These are phyloP conservation scores for Tenthredo notha DNA, from an alignment of 2,888 invertebrate species.

Conservation along the genomic window DNA sequence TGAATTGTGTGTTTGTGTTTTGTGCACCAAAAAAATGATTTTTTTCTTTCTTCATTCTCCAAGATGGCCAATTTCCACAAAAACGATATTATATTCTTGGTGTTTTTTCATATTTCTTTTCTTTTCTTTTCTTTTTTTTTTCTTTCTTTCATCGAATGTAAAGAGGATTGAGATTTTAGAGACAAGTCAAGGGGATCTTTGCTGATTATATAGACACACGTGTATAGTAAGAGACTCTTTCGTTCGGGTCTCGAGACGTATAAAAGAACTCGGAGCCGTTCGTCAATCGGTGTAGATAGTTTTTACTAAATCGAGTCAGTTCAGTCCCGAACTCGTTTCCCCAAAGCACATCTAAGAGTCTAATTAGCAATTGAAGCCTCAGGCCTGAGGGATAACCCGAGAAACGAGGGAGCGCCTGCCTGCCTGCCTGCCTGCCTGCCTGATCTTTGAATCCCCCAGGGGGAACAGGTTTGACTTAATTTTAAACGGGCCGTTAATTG, in stretches of 20 bases:
- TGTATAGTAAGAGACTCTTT: not conserved
- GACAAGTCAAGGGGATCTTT: not conserved
- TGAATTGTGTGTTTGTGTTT: not conserved
- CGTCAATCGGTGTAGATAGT: conserved; percentile 37
- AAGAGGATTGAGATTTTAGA: not conserved
- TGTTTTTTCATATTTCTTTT: too few species aligned
- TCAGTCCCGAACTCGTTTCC: conserved; percentile 4
- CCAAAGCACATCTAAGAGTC: conserved; percentile 48
- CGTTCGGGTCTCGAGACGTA: conserved; percentile 22
- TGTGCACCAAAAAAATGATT: not conserved
- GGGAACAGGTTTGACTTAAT: conserved; percentile 37
- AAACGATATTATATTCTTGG: too few species aligned
- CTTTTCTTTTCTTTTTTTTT: not conserved
- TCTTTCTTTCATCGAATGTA: not conserved
- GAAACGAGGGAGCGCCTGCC: not conserved
- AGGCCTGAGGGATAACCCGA: not conserved
- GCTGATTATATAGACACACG: not conserved
- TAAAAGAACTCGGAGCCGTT: conserved; percentile 39
- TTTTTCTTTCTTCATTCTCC: not conserved
- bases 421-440: not conserved
- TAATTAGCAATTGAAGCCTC: conserved; percentile 50
- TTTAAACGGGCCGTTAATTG: conserved; percentile 39
- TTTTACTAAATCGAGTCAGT: not conserved
- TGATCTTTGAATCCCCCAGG: conserved; percentile 26
- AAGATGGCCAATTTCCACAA: not conserved